Base-by-base conservation (phyloP, 37 sponge, comb jelly and placozoan genomes). In the Diacarnus erythraeanus region DNA sequence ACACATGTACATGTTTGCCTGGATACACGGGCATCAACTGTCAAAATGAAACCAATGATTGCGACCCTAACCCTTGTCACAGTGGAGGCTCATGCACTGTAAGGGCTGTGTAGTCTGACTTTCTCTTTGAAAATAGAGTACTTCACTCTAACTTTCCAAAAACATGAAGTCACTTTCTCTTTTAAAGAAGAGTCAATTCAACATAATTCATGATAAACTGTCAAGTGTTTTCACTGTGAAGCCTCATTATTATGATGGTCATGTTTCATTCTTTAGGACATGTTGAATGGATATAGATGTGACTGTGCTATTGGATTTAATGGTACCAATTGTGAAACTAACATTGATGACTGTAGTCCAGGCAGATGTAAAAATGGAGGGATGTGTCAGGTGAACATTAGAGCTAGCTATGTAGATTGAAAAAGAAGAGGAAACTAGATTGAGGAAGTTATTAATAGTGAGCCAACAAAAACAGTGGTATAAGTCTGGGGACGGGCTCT, bases 341-440 rank as follows among this genome's bases (percentile, higher is more conserved):
- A 80, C 34, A 69, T 80, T 58, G 61, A 80, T 36, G 87, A 95
- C 25, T 89, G 92, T n/a, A 25, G 10, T 15, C 33, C 79, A 42
- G 76, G 73, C 29, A 76, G 77, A 20, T 93, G 94, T 33, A 36
- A 36, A 29, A 89, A 86, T 75, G 86, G 79, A 72, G 89, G 80
- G 12, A 92, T 60, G 21, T 80, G 81, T 42, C 12, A 2, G 60
- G 77, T 77, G 64, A 64, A 33, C 4, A 1, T 6, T 59, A 3
- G n/a, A n/a, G n/a, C n/a, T n/a, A n/a, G n/a, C n/a, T n/a, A n/a
- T n/a, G n/a, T n/a, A n/a, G n/a, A n/a, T n/a, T n/a, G n/a, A n/a
- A n/a, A n/a, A n/a, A n/a, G n/a, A n/a, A n/a, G n/a, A n/a, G n/a
- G n/a, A n/a, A n/a, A n/a, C n/a, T n/a, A n/a, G n/a, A n/a, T n/a